Evolutionary conservation across 2,888 invertebrate genomes (phyloP), one percentile per base, ranked within the genome.

Genomic region (Cheilosia impressa): DNA sequence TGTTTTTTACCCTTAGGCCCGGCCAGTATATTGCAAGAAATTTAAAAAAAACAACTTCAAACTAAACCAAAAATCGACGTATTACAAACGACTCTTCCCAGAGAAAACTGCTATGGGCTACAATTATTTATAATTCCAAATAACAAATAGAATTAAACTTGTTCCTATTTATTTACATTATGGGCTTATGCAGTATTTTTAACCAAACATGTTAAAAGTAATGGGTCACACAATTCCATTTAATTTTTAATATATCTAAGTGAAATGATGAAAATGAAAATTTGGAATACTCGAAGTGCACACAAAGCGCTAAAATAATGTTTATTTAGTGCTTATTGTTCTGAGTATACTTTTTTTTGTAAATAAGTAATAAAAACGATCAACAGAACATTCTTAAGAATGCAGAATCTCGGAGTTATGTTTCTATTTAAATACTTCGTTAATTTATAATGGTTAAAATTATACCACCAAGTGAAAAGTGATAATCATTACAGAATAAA

Each of bases 161-260:
- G 85, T 85, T 85, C 85, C 85, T 85, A 85, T 85, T 85, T 85
- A 81, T 85, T 85, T 62, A 72, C 75, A 50, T 76, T 84, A 71
- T 76, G 79, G 65, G 84, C 75, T 60, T 84, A 55, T 68, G 75
- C 71, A 76, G 69, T 69, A 79, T 71, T 75, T 72, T 65, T 22
- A 76, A 68, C 38, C 68, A 43, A 52, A 79, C 52, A 58, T 75
- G 79, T 47, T 58, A 69, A 58, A 38, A 41, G 52, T 50, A 66
- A 66, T 53, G 38, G 66, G 66, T 53, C 66, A 66, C 41, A 66
- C 38, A 53, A 66, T 66, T 66, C 66, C 66, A 73, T 57, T 65
- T 75, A 57, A 58, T 65, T 57, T 55, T 17, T 73, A 65, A 22
- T 45, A 41, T 71, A 45, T 47, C 31, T 72, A 73, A 65, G 31